Base-by-base conservation (phyloP, 2,888 invertebrate genomes). In the Thymelicus acteon region DNA sequence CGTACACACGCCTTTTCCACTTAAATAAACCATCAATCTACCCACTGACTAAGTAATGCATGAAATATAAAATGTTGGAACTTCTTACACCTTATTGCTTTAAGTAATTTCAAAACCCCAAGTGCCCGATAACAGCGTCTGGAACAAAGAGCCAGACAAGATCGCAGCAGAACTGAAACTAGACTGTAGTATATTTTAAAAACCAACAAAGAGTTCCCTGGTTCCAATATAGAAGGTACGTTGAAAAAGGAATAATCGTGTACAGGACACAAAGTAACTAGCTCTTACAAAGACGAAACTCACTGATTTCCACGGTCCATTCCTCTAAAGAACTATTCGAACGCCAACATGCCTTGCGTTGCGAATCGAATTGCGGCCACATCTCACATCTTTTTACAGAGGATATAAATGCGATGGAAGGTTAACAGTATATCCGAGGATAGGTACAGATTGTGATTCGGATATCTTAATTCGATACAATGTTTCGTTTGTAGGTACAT, bases 261-360 rank as follows among this genome's bases (percentile, higher is more conserved):
- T 10, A n/a, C 54, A 54, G 54, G 40, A 60, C 15, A 40, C 60
- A 40, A 12, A 40, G 37, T 13, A 19, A 60, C 40, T 58, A 15
- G 40, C 60, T 60, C 60, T 57, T 15, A 24, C 57, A 66, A 60
- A 67, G 67, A 60, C 67, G 37, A 67, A 60, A 60, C 39, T 67
- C 60, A 60, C 49, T 40, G 67, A 48, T 47, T 67, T 60, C 49
- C 60, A 67, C 67, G 49, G 40, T 67, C 39, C 31, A 31, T 52
- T 67, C 60, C 49, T 60, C 67, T 60, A 60, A 67, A 60, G 37
- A 60, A 40, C 60, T 7, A 49, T 60, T 52, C 44, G 52, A 52
- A 60, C 52, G 60, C 60, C 60, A 61, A 67, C 60, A 49, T 67
- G 19, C 37, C 67, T 61, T 67, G 39, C 12, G 39, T 61, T 67